Conservation (phyloP, 2,113 vertebrate genomes). For the Oxyura jamaicensis region DNA sequence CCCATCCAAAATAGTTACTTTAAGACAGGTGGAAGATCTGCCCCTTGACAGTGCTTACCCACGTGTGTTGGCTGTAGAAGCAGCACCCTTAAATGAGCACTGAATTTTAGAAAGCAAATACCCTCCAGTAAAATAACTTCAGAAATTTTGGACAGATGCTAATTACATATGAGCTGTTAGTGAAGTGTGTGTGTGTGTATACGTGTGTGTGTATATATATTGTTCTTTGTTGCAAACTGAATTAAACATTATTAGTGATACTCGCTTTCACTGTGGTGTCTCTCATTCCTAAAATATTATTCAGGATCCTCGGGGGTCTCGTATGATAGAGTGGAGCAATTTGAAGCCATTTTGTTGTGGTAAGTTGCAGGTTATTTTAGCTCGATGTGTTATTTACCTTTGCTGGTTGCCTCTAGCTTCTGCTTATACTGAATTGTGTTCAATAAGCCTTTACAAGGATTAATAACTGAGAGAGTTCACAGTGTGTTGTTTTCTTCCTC, state of each 20-base stretch:
- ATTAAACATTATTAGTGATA: not conserved
- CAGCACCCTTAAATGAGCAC: not conserved
- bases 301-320: conserved; percentile 90
- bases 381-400: not conserved
- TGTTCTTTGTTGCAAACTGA: not conserved
- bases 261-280: not conserved
- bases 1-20: not conserved
- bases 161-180: not conserved
- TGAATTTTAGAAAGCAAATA: not conserved
- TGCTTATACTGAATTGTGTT: not conserved
- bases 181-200: not conserved
- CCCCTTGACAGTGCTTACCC: not conserved
- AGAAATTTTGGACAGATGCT: not conserved
- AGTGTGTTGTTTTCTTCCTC: not conserved
- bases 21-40: not conserved
- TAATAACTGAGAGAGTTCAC: not conserved
- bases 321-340: conserved; percentile 89
- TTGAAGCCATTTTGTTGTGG: conserved; percentile 88
- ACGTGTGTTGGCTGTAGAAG: not conserved
- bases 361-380: conserved; percentile 53
- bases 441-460: not conserved
- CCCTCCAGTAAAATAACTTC: not conserved
- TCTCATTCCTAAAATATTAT: not conserved
- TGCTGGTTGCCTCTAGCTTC: not conserved
- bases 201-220: too few species aligned